Conservation (phyloP, 2,113 vertebrate genomes). For the Gracilinanus agilis region DNA sequence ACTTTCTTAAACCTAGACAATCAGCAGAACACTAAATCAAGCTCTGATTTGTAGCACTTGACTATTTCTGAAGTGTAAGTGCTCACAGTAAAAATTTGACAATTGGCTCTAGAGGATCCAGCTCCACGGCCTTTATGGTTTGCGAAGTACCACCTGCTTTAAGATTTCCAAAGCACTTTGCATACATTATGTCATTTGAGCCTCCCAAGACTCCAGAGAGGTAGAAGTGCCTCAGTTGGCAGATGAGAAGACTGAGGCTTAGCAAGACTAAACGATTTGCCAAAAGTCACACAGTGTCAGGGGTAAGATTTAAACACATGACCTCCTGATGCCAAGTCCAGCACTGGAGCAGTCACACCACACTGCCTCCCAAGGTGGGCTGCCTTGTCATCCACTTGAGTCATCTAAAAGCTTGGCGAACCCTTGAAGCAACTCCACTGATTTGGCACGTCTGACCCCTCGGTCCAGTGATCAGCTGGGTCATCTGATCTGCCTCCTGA, state of each 20-base stretch:
- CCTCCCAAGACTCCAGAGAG: not conserved
- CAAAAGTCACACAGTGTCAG: not conserved
- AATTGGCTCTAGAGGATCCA: not conserved
- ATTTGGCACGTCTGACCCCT: not conserved
- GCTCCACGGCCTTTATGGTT: not conserved
- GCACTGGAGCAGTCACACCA: not conserved
- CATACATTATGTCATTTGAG: not conserved
- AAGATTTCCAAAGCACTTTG: not conserved
- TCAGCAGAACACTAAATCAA: not conserved
- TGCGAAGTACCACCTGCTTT: not conserved
- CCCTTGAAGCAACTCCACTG: not conserved
- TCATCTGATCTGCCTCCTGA: not conserved
- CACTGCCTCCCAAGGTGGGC: not conserved
- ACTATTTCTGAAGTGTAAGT: not conserved
- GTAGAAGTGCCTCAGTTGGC: no score
- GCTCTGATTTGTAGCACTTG: not conserved
- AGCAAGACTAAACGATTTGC: not conserved
- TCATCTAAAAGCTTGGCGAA: not conserved
- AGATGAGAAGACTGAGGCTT: not conserved
- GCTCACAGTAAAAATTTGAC: not conserved
- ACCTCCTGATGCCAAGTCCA: not conserved
- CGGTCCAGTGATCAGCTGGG: not conserved
- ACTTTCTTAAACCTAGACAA: not conserved
- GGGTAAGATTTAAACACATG: not conserved
- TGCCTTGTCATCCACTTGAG: not conserved